Base-by-base conservation (phyloP, 2,113 vertebrate species). In the Microcebus tavaratra region DNA sequence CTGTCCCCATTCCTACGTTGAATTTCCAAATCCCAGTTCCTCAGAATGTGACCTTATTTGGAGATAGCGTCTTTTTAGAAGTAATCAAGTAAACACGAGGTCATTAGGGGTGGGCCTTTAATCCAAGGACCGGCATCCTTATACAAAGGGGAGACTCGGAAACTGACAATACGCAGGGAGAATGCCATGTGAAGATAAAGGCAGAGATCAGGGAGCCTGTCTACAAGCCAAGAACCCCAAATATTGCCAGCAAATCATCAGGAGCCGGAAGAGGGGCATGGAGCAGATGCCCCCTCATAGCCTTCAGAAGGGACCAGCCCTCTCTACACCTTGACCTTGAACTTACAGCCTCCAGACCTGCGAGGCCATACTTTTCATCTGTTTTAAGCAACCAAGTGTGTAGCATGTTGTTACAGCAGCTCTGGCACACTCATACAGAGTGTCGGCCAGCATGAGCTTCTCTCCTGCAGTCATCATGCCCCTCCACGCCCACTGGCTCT, bases 231-330 rank as follows among this genome's bases (percentile, higher is more conserved):
- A 39, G 20, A 31, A 55, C 12, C 21, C 27, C 34, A 25, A 36
- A 78, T 8, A 34, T 61, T 3, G 27, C 42, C 61, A 42, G 23
- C 42, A 36, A 72, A 63, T 25, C 70, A 76, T 6, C 34, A 90
- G 91, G 21, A 91, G 50, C 2, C 1, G 70, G 76, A 36, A 80
- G 36, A 25, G 14, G 61, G n/a, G 15, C 36, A 2, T n/a, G 36
- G 48, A 14, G 39, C 8, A 57, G 36, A 36, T 2, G 14, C 15
- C 50, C 59, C 31, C 76, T 72, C 8, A 34, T 3, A 23, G 57
- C 9, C 4, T 3, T 57, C 6, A 0, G 7, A 29, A n/a, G 27
- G n/a, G 20, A 20, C 8, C 25, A 10, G 8, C 2, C 20, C 20
- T 55, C 55, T 21, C 0, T 11, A 15, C 3, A 6, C 70, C 36